A percentile compares a stretch with the other conserved stretches of the same genome.
phyloP scores from a whole-genome alignment of 1,140 invertebrate species.

The Drosophila orena region DNA sequence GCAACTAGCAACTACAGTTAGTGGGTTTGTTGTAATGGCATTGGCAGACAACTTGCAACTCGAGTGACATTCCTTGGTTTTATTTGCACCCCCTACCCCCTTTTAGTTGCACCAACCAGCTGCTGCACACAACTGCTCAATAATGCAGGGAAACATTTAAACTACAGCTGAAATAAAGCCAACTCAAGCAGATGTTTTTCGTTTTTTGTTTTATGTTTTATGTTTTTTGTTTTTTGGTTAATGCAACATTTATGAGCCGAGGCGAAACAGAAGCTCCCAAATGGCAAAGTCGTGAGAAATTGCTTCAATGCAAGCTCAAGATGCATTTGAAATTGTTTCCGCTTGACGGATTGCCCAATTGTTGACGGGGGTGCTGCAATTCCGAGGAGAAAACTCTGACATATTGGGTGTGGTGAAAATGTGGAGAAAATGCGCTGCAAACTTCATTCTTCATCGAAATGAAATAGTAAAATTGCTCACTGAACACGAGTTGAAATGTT shows the following conservation, averaged over 20 bases:
- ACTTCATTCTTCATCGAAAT: slow-evolving; percentile 34
- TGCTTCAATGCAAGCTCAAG: slow-evolving; percentile 56
- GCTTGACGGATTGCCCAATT: slow-evolving; percentile 52
- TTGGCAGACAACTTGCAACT: slow-evolving; percentile 61
- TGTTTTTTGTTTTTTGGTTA: slow-evolving; percentile 50
- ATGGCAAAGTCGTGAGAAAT: slow-evolving; percentile 66
- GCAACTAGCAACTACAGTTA: slow-evolving; percentile 29
- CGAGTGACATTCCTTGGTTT: slow-evolving; percentile 66
- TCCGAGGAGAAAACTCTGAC: slow-evolving; percentile 15
- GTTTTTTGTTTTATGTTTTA: too few relatives aligned
- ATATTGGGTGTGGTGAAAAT: slow-evolving; percentile 15
- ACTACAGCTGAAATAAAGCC: slow-evolving; percentile 42
- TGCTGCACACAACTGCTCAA: slow-evolving; percentile 58
- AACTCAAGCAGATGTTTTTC: slow-evolving; percentile 41
- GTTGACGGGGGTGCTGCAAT: slow-evolving; percentile 25
- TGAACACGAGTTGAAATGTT: slow-evolving; percentile 30
- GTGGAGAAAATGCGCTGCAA: slow-evolving; percentile 26
- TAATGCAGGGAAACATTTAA: slow-evolving; percentile 79
- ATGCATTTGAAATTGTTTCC: slow-evolving; percentile 71
- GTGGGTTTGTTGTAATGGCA: slow-evolving; percentile 55
- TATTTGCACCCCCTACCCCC: slow-evolving; percentile 10
- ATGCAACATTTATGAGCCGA: slow-evolving; percentile 75
- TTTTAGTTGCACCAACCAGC: slow-evolving; percentile 35
- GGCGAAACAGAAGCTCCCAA: slow-evolving; percentile 31
- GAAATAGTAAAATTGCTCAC: slow-evolving; percentile 35